Conservation (phyloP, 35 echinoderm and acorn worm genomes). For the Heliocidaris erythrogramma region DNA sequence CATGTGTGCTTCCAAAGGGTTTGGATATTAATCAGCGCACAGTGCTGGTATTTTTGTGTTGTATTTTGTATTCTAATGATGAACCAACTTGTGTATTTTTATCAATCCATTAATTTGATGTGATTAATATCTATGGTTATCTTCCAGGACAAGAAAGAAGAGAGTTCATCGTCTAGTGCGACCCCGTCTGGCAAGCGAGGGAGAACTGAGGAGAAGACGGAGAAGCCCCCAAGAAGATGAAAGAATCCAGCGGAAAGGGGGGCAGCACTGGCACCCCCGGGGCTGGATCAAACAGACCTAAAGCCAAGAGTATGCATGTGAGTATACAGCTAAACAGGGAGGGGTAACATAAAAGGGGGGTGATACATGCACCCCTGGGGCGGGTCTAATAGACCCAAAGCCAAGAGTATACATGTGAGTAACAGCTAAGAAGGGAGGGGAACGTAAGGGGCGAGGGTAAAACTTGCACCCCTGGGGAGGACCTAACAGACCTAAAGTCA, state of each 20-base stretch:
- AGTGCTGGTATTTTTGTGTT: neutral
- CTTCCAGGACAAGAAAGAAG: constrained; percentile 59
- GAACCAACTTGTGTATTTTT: neutral
- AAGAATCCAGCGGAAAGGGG: constrained; percentile 81
- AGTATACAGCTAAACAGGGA: constrained; percentile 11
- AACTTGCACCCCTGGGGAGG: too few relatives aligned
- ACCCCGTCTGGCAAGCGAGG: constrained; percentile 82
- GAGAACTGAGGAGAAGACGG: constrained; percentile 75
- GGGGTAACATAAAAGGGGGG: neutral
- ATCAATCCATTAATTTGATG: neutral
- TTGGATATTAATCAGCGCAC: neutral
- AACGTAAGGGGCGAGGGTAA: too few relatives aligned
- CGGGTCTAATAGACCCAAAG: too few relatives aligned
- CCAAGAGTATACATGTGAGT: neutral
- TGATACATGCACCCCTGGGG: neutral
- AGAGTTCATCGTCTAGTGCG: neutral
- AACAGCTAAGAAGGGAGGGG: too few relatives aligned
- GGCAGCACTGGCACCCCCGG: constrained; percentile 46
- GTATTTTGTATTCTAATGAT: neutral
- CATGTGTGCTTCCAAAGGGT: too few relatives aligned
- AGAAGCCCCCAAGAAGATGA: constrained; percentile 93
- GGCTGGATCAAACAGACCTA: constrained; percentile 60
- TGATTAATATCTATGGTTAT: neutral
- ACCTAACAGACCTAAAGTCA: too few relatives aligned
- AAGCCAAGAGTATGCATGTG: constrained; percentile 91